Conservation (phyloP, 2,797 vertebrate species). For the Microhierax caerulescens region DNA sequence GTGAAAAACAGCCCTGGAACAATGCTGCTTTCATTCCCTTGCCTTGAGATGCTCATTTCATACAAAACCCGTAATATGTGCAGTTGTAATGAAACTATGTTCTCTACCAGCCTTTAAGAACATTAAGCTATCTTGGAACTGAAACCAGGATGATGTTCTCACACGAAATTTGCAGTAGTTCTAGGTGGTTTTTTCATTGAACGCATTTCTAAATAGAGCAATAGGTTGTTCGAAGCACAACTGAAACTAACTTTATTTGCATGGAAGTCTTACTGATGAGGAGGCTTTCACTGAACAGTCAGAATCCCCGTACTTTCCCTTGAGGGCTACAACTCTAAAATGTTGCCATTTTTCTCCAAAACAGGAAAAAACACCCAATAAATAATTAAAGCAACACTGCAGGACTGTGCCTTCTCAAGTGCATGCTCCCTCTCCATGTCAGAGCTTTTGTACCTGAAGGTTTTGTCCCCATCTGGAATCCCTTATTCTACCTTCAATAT, state of each 20-base stretch:
- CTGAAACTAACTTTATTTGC: neutral
- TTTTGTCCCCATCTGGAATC: neutral
- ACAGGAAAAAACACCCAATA: accelerated
- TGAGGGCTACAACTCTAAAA: neutral
- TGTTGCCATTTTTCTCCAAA: neutral
- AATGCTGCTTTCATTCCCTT: slow-evolving; percentile 79
- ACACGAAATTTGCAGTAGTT: neutral
- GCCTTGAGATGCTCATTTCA: slow-evolving; percentile 66
- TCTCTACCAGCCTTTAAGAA: neutral
- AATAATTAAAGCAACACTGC: neutral
- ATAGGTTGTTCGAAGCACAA: neutral
- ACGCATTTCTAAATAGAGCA: neutral
- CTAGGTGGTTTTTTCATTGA: neutral
- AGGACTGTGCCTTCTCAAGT: neutral
- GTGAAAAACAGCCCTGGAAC: slow-evolving; percentile 81
- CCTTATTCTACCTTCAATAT: neutral
- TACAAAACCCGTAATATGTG: slow-evolving; percentile 56
- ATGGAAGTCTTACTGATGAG: neutral
- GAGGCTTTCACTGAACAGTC: neutral
- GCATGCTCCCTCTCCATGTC: neutral
- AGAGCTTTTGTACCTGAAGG: neutral
- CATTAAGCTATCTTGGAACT: slow-evolving; percentile 24
- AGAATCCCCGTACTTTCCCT: neutral
- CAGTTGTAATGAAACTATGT: neutral
- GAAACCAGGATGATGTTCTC: neutral